phyloP scores from a whole-genome alignment of 1,140 invertebrate genomes.

The Apis mellifera region Amel_HAv3.1 CM009931.2:19653001-19653500 shows the following conservation, averaged over 20 bases:
- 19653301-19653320: conserved; percentile 75
- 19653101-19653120: too few relatives aligned
- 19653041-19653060: not conserved
- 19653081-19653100: too few relatives aligned
- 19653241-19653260: conserved; percentile 29
- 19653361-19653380: conserved; percentile 67
- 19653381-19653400: conserved; percentile 66
- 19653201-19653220: not conserved
- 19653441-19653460: conserved; percentile 49
- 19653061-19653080: not conserved
- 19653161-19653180: not conserved
- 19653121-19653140: not conserved
- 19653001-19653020: conserved; percentile 48
- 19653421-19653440: conserved; percentile 43
- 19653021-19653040: conserved; percentile 16
- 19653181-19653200: not conserved
- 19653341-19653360: conserved; percentile 77
- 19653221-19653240: not conserved
- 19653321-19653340: conserved; percentile 72
- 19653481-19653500: conserved; percentile 42
- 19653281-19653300: conserved; percentile 57
- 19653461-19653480: conserved; percentile 55
- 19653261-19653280: conserved; percentile 63
- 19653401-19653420: conserved; percentile 69
- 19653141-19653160: not conserved